phyloP scores from a whole-genome alignment of 53 echinoderm and acorn worm species.

The Mesocentrotus franciscanus region DNA sequence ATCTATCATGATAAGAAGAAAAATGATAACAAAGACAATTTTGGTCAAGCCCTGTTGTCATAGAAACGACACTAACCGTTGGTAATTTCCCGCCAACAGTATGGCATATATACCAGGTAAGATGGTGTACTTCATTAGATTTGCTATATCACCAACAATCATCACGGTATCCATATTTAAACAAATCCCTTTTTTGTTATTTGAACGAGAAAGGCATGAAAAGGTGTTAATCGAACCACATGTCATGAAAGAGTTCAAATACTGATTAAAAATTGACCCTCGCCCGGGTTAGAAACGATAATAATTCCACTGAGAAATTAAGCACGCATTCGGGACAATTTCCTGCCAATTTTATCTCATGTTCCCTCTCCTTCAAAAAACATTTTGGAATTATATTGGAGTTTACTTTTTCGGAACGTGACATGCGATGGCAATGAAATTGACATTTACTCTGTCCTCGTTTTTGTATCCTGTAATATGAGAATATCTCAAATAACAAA shows the following conservation, averaged over 20 bases:
- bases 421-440: constrained; percentile 23
- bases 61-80: background rate
- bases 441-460: constrained; percentile 23
- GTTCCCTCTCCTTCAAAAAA: constrained; percentile 3
- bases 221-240: background rate
- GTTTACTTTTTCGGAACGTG: constrained; percentile 19
- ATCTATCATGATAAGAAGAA: background rate
- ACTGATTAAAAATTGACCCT: constrained; percentile 37
- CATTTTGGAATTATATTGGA: background rate
- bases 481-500: background rate
- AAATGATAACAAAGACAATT: background rate
- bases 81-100: background rate
- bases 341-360: constrained; percentile 13
- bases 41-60: background rate
- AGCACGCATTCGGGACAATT: constrained; percentile 32
- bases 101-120: background rate
- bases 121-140: background rate
- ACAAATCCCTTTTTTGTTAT: background rate
- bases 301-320: constrained; percentile 10
- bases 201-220: background rate
- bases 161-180: background rate
- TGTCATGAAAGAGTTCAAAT: background rate
- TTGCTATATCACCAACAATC: constrained; percentile 7
- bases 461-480: constrained; percentile 24
- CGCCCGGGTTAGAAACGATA: background rate